phyloP scores from a whole-genome alignment of 2,888 invertebrate species.

The Odontocolon sp. region DNA sequence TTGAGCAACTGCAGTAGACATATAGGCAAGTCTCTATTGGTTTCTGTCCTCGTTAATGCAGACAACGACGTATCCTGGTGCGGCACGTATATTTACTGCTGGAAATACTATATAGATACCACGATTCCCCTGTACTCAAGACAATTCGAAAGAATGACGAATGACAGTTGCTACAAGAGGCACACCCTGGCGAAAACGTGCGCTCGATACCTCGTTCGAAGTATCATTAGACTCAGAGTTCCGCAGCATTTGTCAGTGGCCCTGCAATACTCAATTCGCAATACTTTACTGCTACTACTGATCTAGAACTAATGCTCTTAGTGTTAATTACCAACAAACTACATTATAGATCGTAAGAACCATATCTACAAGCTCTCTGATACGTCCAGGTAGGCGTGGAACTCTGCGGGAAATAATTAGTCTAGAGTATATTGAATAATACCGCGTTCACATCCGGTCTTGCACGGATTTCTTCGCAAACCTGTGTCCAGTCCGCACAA shows the following conservation, averaged over 20 bases:
- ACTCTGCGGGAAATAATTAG: conserved; percentile 51
- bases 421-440: conserved; percentile 51
- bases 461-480: conserved; percentile 31
- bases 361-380: not conserved
- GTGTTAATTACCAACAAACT: conserved; percentile 55
- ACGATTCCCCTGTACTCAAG: not conserved
- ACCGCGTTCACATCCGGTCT: conserved; percentile 45
- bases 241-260: conserved; percentile 37
- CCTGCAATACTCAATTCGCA: conserved; percentile 20
- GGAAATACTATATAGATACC: not conserved
- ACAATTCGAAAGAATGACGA: conserved; percentile 41
- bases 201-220: not conserved
- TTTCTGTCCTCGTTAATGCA: not conserved
- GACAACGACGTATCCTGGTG: not conserved
- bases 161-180: conserved; percentile 37
- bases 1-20: not conserved
- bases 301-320: conserved; percentile 37
- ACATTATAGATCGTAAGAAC: conserved; percentile 11
- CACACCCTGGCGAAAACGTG: conserved; percentile 42
- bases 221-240: conserved; percentile 19
- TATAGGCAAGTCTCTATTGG: not conserved
- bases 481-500: conserved; percentile 17
- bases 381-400: conserved; percentile 38
- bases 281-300: not conserved
- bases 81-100: not conserved